A percentile compares a stretch with the other conserved stretches of the same genome.
Evolutionary conservation across 2,113 vertebrate genomes (phyloP).

Genomic region (Tringa solitaria): DNA sequence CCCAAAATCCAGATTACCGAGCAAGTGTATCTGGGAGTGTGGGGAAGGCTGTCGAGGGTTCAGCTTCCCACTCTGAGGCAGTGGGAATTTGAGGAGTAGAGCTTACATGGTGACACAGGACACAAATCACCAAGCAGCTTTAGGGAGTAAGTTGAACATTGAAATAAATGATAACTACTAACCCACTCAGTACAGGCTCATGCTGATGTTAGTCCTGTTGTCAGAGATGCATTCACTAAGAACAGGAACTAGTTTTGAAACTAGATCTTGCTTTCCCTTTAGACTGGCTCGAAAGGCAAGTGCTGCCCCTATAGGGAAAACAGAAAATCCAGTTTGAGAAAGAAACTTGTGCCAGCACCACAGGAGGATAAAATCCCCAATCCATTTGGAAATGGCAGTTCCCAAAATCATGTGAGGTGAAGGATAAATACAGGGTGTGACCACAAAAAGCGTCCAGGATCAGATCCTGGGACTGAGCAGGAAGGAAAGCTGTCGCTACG

Average conservation of each 20-base stretch:
- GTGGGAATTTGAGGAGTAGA: neutral
- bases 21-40: no score
- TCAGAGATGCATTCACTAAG: neutral
- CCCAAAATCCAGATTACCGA: no score
- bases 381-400: neutral
- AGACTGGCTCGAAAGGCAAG: neutral
- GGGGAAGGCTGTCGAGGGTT: no score
- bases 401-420: neutral
- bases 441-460: neutral
- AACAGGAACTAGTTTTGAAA: neutral
- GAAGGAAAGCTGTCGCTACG: neutral
- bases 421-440: neutral
- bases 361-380: neutral
- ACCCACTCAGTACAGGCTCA: neutral
- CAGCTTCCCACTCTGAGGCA: no score
- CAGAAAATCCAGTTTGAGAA: neutral
- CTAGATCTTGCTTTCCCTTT: neutral
- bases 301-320: slow-evolving; percentile 33
- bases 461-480: neutral
- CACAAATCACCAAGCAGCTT: neutral
- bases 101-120: neutral
- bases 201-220: neutral
- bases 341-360: neutral
- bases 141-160: neutral
- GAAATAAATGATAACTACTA: neutral